Base-by-base conservation (phyloP, 2,113 vertebrate species). In the Anarrhichthys ocellatus region DNA sequence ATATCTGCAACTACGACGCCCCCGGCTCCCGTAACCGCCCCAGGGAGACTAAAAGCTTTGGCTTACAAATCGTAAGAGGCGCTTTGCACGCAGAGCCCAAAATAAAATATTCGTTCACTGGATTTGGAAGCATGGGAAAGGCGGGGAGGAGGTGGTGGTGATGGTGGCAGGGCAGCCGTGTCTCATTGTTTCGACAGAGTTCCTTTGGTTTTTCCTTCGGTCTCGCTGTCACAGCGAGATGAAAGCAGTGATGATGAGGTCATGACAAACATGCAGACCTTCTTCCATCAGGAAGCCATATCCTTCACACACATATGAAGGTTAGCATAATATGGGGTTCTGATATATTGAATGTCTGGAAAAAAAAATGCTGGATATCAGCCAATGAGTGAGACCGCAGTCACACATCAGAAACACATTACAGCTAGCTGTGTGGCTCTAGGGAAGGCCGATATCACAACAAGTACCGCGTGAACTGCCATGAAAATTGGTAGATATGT, bases 231-330 rank as follows among this genome's bases (percentile, higher is more conserved):
- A 91, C 84, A 80, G 93, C 83, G 54, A 96, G 94, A 96, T 97
- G 95, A 96, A 96, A 96, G 95, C 84, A 72, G 88, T 86, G 92
- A 92, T 88, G 91, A 92, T 94, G 96, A 95, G 95, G 95, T 96
- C 95, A 91, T 6, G 76, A 90, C 86, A 74, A 73, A 89, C 59
- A 73, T n/a, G 38, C 65, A 64, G 65, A 73, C 59, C 74, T 67
- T 67, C 59, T 76, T 66, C 76, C 83, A 76, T 66, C 24, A 1
- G 68, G 50, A 81, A 64, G 68, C 50, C 88, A 64, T 78, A 84
- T 79, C 65, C 69, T 32, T 46, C 56, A 67, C 59, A 66, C 65
- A 48, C 66, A 36, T 5, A 52, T 50, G 32, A 0, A 22, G 36
- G 56, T 36, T 68, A 22, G 44, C 68, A 24, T 15, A 66, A 75